A percentile compares a stretch with the other conserved stretches of the same genome.
phyloP scores from a whole-genome alignment of 1,140 invertebrate genomes.

The Charaxes varanes region DNA sequence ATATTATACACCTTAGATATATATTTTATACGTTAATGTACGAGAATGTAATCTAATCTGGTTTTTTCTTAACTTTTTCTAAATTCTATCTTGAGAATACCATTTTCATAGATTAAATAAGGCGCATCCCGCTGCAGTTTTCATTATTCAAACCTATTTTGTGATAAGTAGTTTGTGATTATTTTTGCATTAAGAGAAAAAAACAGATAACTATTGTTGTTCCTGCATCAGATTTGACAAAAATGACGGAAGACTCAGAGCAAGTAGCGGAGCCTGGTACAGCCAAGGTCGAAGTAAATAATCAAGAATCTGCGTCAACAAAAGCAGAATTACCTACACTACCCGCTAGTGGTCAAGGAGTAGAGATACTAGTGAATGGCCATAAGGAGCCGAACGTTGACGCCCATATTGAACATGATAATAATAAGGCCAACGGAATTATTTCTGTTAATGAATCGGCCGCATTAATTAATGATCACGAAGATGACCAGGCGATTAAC shows the following conservation, averaged over 20 bases:
- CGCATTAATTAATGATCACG: too few relatives aligned
- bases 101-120: too few relatives aligned
- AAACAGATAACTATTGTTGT: constrained; percentile 12
- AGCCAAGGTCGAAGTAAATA: constrained; percentile 4
- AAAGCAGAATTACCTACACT: too few relatives aligned
- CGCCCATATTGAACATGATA: too few relatives aligned
- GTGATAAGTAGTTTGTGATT: not conserved
- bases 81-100: too few relatives aligned
- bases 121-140: too few relatives aligned
- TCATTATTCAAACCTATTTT: too few relatives aligned
- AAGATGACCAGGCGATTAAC: too few relatives aligned
- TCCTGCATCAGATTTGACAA: constrained; percentile 9
- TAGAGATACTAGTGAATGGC: constrained; percentile 4
- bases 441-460: too few relatives aligned
- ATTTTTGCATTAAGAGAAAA: not conserved
- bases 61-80: constrained; percentile 3
- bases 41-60: too few relatives aligned
- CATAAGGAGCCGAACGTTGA: constrained; percentile 18
- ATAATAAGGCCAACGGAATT: too few relatives aligned
- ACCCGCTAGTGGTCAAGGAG: not conserved
- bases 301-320: not conserved
- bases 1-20: not conserved
- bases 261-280: constrained; percentile 29
- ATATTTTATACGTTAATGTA: not conserved
- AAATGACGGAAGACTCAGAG: constrained; percentile 44